phyloP scores from a whole-genome alignment of 1,140 invertebrate genomes.

The Rhopalosiphum padi region DNA sequence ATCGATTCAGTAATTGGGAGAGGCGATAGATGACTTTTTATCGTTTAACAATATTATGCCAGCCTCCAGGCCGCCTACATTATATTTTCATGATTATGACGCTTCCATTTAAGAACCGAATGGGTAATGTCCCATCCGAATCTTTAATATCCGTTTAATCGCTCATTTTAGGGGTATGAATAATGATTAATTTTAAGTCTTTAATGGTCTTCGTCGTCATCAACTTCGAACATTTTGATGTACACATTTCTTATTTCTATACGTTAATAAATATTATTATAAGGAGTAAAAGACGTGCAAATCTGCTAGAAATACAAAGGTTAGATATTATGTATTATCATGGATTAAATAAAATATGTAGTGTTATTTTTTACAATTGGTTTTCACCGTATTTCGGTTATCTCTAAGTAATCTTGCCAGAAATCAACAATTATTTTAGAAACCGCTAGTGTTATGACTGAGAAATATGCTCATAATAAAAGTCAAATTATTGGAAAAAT shows the following conservation, averaged over 20 bases:
- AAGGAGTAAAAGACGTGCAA: background rate
- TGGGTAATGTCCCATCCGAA: background rate
- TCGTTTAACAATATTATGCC: background rate
- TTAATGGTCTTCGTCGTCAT: background rate
- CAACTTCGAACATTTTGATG: background rate
- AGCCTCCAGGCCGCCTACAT: background rate
- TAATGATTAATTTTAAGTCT: constrained; percentile 12
- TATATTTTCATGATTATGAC: background rate
- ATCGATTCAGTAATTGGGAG: background rate
- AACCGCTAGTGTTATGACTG: background rate
- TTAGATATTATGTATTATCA: too few relatives aligned
- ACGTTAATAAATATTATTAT: background rate
- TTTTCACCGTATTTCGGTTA: background rate
- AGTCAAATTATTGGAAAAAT: background rate
- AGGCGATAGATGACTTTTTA: background rate
- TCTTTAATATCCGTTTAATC: constrained; percentile 16
- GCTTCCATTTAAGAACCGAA: background rate
- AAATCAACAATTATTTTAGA: background rate
- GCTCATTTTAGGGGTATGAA: background rate
- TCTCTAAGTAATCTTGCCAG: background rate
- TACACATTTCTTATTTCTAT: background rate
- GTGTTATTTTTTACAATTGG: background rate
- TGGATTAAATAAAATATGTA: background rate
- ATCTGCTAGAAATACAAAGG: background rate
- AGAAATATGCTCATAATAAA: background rate